phyloP scores from a whole-genome alignment of 2,797 vertebrate genomes.

The Acanthopagrus latus region DNA sequence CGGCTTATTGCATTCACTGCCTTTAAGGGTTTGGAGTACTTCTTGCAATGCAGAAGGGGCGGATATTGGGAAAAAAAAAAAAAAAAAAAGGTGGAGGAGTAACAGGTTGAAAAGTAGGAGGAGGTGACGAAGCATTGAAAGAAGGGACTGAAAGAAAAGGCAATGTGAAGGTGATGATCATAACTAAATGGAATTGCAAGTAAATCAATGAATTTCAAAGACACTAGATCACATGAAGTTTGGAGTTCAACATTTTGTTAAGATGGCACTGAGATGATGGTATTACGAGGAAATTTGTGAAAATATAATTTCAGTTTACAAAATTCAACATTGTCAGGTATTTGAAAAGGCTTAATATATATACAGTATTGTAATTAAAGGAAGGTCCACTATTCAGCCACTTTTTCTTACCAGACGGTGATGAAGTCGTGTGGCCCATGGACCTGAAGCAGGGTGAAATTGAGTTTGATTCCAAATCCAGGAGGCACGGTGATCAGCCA shows the following conservation, averaged over 20 bases:
- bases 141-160: constrained; percentile 10
- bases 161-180: constrained; percentile 7
- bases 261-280: background rate
- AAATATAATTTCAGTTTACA: background rate
- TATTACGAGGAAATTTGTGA: background rate
- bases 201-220: background rate
- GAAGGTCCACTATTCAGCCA: background rate
- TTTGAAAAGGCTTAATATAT: background rate
- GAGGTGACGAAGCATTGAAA: constrained; percentile 4
- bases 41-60: constrained; percentile 7
- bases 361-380: too few relatives aligned
- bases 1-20: background rate
- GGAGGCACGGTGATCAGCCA: constrained; percentile 94
- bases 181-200: background rate
- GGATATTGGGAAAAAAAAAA: background rate
- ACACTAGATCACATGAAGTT: too few relatives aligned
- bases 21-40: background rate
- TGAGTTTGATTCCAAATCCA: constrained; percentile 93
- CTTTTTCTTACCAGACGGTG: constrained; percentile 93
- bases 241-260: background rate
- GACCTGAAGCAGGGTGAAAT: constrained; percentile 95
- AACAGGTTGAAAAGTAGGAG: constrained; percentile 10
- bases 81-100: background rate
- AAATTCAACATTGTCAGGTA: background rate
- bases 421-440: constrained; percentile 96